These are phyloP conservation scores for Lasiurus borealis DNA, from an alignment of 2,113 vertebrate genomes.

Conservation along the genomic window DNA sequence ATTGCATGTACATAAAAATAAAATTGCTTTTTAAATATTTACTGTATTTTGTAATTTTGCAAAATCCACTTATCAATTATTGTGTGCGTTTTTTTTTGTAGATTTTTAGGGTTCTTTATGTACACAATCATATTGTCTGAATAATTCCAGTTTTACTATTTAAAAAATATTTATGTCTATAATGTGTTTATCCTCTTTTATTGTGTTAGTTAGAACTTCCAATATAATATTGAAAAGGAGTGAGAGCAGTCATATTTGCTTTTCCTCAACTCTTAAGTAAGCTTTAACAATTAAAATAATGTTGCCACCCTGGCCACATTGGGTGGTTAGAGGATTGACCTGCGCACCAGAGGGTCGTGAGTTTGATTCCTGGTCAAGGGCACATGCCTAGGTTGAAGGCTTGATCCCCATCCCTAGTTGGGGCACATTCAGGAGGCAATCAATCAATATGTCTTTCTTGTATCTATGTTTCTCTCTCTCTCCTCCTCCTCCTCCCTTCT, in stretches of 20 bases:
- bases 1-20: constrained; percentile 10
- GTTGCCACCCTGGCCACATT: too few species aligned
- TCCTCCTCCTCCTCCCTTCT: too few species aligned
- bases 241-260: neutral
- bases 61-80: constrained; percentile 15
- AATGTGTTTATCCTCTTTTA: constrained; percentile 14
- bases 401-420: too few species aligned
- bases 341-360: too few species aligned
- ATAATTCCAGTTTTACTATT: neutral
- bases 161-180: neutral
- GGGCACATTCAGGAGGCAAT: too few species aligned
- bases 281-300: neutral
- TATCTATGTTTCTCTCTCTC: too few species aligned
- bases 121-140: neutral
- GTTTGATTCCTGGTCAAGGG: too few species aligned
- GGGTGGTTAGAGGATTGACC: too few species aligned
- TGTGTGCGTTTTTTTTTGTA: neutral
- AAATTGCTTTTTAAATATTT: constrained; percentile 38
- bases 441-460: too few species aligned
- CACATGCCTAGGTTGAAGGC: too few species aligned
- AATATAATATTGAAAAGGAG: neutral
- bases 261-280: neutral
- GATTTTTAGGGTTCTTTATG: neutral
- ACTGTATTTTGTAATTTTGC: neutral
- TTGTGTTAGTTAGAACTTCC: neutral